Conservation (phyloP, 2,113 vertebrate species). For the Hypomesus transpacificus region DNA sequence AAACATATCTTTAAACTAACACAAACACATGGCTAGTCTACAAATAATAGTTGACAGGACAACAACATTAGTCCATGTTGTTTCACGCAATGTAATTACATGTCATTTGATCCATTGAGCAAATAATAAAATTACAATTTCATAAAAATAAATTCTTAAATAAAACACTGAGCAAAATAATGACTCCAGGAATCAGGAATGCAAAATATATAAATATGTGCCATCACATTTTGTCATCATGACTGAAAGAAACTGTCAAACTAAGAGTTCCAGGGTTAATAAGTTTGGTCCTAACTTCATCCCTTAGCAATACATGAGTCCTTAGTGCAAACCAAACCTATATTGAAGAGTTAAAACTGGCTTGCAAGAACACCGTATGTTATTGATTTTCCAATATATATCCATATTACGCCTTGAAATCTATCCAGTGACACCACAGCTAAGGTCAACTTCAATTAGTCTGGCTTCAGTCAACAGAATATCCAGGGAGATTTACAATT, state of each 20-base stretch:
- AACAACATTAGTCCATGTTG: background rate
- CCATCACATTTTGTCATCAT: slow-evolving; percentile 6
- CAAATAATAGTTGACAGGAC: background rate
- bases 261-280: too few species aligned
- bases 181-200: slow-evolving; percentile 32
- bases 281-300: too few species aligned
- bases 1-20: background rate
- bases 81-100: background rate
- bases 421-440: background rate
- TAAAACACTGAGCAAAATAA: slow-evolving; percentile 30
- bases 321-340: too few species aligned
- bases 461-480: background rate
- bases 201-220: slow-evolving; percentile 34
- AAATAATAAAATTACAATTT: slow-evolving; percentile 40
- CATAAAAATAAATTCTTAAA: slow-evolving; percentile 51
- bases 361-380: too few species aligned
- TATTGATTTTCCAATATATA: too few species aligned
- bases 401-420: too few species aligned
- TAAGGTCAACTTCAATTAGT: too few species aligned
- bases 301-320: too few species aligned
- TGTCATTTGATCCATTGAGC: slow-evolving; percentile 16
- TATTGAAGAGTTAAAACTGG: too few species aligned
- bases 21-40: background rate
- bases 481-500: background rate
- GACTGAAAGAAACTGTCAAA: too few species aligned